Conservation (phyloP, 2,888 invertebrate species). For the Tolmerus cingulatus region DNA sequence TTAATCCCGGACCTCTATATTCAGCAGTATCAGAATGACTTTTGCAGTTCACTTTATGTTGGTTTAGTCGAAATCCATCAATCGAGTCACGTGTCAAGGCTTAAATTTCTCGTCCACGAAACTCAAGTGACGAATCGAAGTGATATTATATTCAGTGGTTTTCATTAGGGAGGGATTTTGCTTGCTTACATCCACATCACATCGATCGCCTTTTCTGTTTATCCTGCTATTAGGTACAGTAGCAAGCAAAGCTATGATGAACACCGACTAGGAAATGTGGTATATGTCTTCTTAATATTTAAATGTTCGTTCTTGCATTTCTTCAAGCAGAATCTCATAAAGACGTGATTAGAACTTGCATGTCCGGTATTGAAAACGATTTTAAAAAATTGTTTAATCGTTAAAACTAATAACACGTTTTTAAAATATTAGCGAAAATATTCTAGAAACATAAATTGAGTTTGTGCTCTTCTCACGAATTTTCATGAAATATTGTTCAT, state of each 20-base stretch:
- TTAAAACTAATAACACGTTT: no score
- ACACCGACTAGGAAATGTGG: background rate
- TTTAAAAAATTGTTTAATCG: no score
- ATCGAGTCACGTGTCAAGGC: slow-evolving; percentile 49
- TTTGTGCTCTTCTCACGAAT: no score
- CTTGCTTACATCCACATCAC: background rate
- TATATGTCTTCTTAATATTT: no score
- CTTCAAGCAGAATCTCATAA: no score
- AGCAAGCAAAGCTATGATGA: background rate
- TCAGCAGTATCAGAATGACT: slow-evolving; percentile 28
- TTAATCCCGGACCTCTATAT: background rate
- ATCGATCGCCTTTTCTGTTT: slow-evolving; percentile 40
- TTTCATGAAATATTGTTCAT: no score
- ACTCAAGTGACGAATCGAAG: slow-evolving; percentile 22
- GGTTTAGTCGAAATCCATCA: slow-evolving; percentile 44
- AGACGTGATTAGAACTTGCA: no score
- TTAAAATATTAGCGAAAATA: no score
- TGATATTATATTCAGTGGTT: background rate
- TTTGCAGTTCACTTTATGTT: slow-evolving; percentile 26
- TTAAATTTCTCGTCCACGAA: slow-evolving; percentile 35
- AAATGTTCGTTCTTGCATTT: no score
- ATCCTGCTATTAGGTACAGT: background rate
- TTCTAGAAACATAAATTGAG: no score
- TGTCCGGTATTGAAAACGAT: no score
- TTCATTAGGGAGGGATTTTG: background rate